Evolutionary conservation across 2,888 invertebrate species (phyloP), one percentile per base, ranked within the genome.

Genomic region (Xestia c-nigrum): DNA sequence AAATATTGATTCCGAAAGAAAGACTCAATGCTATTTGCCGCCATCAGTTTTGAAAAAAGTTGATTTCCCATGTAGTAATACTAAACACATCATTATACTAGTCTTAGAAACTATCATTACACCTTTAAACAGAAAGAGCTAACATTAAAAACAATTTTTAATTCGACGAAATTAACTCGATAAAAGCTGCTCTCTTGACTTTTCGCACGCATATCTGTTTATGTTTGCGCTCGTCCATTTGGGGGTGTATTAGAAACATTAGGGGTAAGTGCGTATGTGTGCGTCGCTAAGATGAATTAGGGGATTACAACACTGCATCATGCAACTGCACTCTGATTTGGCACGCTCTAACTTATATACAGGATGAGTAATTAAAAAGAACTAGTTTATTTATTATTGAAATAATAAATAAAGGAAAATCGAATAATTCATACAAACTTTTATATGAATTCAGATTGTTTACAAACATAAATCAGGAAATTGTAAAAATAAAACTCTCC

Each of bases 261-360:
- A 92, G 93, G 94, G 94, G 89, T 83, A 83, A 70, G 83, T 78
- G 84, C 76, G 75, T 69, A 63, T 86, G 90, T 89, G 91, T 91
- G 90, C 89, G 89, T 91, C 92, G 86, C 90, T 89, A 90, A 94
- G 96, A 96, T 96, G 96, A 96, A 96, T 96, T 96, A 96, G 96
- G 95, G 96, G 96, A 96, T 96, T 96, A 96, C 94, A 91, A 88
- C 90, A 92, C 93, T 95, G 95, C 95, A 94, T 94, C 93, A 94
- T 96, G 96, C 95, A 95, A 96, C 95, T 96, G 96, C 96, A 96
- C 96, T 96, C 95, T 95, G 96, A 96, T 96, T 96, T 96, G 92
- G 92, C 92, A 95, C 94, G 93, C 92, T 91, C 90, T 90, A 91
- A 89, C 77, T 81, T 87, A 68, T 95, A 95, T 95, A 96, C 93